A percentile compares a stretch with the other conserved stretches of the same genome.
phyloP scores from a whole-genome alignment of 2,888 invertebrate genomes.

The Orthosia gothica region DNA sequence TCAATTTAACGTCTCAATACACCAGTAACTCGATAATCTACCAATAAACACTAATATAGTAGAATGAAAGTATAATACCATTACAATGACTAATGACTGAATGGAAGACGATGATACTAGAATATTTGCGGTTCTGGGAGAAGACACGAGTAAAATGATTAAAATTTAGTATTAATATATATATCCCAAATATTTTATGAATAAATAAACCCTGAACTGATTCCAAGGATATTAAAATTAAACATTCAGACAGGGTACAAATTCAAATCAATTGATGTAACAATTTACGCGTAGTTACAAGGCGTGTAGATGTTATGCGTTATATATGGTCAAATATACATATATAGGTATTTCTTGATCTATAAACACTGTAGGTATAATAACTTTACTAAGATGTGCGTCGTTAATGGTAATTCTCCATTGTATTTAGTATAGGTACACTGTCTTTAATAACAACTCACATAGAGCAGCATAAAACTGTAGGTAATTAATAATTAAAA shows the following conservation, averaged over 20 bases:
- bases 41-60: neutral
- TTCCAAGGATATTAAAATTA: slow-evolving; percentile 14
- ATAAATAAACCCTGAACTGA: neutral
- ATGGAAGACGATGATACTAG: no score
- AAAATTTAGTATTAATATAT: no score
- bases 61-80: neutral
- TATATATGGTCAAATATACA: neutral
- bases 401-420: slow-evolving; percentile 1
- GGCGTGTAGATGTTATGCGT: neutral
- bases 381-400: slow-evolving; percentile 7
- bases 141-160: no score
- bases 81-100: neutral
- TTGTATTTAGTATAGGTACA: neutral
- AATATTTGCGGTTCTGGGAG: no score
- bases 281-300: slow-evolving; percentile 2
- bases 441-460: neutral
- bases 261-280: slow-evolving; percentile 20
- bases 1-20: neutral
- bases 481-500: no score
- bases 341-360: slow-evolving; percentile 15
- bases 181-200: no score
- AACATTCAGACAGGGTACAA: neutral
- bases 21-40: neutral
- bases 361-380: slow-evolving; percentile 8
- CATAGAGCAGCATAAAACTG: no score